phyloP scores from a whole-genome alignment of 1,140 invertebrate species.

The Tachypleus tridentatus region DNA sequence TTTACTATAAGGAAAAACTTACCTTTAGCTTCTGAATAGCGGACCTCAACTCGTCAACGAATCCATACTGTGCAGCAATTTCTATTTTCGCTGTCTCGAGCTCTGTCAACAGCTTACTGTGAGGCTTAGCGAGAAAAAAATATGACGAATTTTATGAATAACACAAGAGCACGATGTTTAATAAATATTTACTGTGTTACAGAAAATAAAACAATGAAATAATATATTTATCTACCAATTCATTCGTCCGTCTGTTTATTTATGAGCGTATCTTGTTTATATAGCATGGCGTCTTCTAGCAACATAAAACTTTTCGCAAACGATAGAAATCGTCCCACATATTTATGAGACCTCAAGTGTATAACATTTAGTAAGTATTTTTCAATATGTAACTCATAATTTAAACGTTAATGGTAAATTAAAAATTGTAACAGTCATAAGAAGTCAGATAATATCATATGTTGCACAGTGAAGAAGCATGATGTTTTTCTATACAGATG shows the following conservation, averaged over 20 bases:
- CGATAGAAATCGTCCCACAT: too few species aligned
- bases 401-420: too few species aligned
- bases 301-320: too few species aligned
- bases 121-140: conserved; percentile 45
- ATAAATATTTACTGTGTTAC: background rate
- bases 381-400: too few species aligned
- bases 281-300: too few species aligned
- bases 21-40: background rate
- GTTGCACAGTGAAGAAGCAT: too few species aligned
- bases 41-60: conserved; percentile 73
- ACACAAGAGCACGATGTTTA: background rate
- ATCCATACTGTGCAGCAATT: conserved; percentile 82
- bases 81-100: conserved; percentile 65
- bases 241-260: conserved; percentile 46
- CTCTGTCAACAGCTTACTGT: conserved; percentile 80
- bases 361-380: too few species aligned
- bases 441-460: too few species aligned
- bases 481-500: too few species aligned
- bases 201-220: background rate
- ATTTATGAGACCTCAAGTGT: too few species aligned
- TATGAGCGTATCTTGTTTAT: too few species aligned
- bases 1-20: background rate
- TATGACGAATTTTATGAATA: background rate
- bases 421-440: too few species aligned
- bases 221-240: conserved; percentile 53